phyloP scores from a whole-genome alignment of 2,888 invertebrate species.

The Apamea monoglypha region DNA sequence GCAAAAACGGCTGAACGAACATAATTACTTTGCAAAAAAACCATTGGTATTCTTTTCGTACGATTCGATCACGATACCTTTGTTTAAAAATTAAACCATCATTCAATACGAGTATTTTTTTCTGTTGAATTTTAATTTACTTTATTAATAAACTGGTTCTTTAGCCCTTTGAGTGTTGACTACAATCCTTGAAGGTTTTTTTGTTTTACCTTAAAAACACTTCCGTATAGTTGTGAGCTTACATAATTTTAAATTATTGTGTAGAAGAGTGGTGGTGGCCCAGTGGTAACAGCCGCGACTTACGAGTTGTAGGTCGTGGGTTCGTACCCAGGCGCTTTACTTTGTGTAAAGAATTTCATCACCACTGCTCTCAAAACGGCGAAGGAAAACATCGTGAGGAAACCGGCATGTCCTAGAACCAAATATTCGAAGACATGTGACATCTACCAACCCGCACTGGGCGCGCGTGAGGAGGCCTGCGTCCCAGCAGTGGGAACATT shows the following conservation, averaged over 20 bases:
- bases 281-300: too few species aligned
- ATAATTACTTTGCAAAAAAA: background rate
- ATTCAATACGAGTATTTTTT: conserved; percentile 27
- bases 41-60: background rate
- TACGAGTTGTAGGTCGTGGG: too few species aligned
- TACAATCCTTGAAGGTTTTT: conserved; percentile 67
- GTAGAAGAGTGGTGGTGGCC: too few species aligned
- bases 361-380: too few species aligned
- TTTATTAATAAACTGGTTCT: conserved; percentile 61
- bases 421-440: too few species aligned
- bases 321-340: too few species aligned
- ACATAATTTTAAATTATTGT: conserved; percentile 23
- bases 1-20: background rate
- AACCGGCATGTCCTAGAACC: too few species aligned
- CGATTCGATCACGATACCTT: background rate
- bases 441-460: too few species aligned
- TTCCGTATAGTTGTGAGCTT: conserved; percentile 54
- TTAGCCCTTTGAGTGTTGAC: conserved; percentile 70
- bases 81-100: background rate
- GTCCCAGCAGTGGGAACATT: too few species aligned
- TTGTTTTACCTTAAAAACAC: conserved; percentile 57
- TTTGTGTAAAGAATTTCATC: too few species aligned
- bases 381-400: too few species aligned
- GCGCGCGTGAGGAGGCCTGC: too few species aligned
- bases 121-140: conserved; percentile 35